Evolutionary conservation across 2,797 vertebrate species (phyloP).

Genomic region (Mormyrops attenuatus): DNA sequence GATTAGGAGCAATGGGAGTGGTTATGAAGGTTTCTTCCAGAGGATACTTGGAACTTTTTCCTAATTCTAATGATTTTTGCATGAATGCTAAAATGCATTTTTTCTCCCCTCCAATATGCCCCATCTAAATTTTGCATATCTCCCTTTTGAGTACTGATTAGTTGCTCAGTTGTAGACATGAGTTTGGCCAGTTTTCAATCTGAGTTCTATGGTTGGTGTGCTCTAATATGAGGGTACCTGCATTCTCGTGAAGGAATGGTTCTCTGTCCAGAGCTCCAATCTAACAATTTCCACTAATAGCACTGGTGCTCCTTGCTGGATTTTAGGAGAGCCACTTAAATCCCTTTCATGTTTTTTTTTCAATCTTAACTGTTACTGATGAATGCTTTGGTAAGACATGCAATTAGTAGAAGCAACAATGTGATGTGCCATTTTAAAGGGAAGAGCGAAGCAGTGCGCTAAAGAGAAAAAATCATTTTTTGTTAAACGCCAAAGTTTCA

Average conservation of each 20-base stretch:
- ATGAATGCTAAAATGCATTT: background rate
- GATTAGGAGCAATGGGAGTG: background rate
- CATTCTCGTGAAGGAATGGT: background rate
- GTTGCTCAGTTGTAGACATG: background rate
- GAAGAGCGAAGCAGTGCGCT: background rate
- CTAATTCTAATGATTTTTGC: background rate
- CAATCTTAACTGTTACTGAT: background rate
- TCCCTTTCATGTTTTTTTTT: background rate
- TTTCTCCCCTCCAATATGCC: background rate
- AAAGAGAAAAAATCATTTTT: too few species aligned
- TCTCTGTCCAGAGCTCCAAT: background rate
- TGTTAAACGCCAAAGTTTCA: too few species aligned
- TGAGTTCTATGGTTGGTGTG: background rate
- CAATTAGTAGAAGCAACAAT: background rate
- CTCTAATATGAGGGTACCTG: background rate
- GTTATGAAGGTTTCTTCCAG: background rate
- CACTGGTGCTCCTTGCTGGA: background rate
- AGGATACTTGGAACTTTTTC: background rate
- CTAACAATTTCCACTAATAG: background rate
- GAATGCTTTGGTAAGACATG: background rate
- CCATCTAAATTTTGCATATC: background rate
- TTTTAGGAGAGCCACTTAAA: background rate
- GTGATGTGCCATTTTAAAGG: background rate
- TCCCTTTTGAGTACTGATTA: background rate
- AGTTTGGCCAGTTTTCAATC: background rate